Percentiles rank a stretch among this genome's conserved stretches.
Evolutionary conservation across 2,888 invertebrate species (phyloP).

Genomic region (Mylabris sibirica): DNA sequence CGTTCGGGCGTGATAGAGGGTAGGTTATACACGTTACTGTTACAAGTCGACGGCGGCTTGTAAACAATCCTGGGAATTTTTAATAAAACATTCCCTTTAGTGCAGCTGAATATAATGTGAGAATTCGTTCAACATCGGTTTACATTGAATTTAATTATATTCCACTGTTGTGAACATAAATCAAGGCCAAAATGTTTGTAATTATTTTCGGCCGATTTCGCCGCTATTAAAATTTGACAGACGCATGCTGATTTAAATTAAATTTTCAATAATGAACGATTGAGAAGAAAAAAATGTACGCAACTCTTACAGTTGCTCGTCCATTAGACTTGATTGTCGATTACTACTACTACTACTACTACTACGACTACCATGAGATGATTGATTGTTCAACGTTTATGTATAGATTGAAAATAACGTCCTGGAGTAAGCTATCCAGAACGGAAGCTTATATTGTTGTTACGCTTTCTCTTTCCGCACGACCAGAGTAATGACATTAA

Average conservation of each 20-base stretch:
- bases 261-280: not conserved
- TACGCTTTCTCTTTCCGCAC: constrained; percentile 18
- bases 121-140: constrained; percentile 29
- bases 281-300: not conserved
- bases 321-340: constrained; percentile 47
- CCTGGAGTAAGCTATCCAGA: constrained; percentile 25
- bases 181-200: constrained; percentile 27
- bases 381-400: constrained; percentile 44
- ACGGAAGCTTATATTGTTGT: constrained; percentile 12
- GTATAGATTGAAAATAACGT: constrained; percentile 39
- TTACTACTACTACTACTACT: no score
- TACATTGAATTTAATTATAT: constrained; percentile 33
- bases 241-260: constrained; percentile 6
- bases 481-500: constrained; percentile 30
- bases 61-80: constrained; percentile 34
- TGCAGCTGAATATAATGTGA: constrained; percentile 29
- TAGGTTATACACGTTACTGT: not conserved
- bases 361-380: constrained; percentile 48
- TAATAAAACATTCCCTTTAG: constrained; percentile 34
- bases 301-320: constrained; percentile 45
- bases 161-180: constrained; percentile 27
- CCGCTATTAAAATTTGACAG: constrained; percentile 27
- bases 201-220: constrained; percentile 20
- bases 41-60: constrained; percentile 15
- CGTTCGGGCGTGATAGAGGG: not conserved